Evolutionary conservation across 2,888 invertebrate genomes (phyloP).

Genomic region (Agelastica alni): DNA sequence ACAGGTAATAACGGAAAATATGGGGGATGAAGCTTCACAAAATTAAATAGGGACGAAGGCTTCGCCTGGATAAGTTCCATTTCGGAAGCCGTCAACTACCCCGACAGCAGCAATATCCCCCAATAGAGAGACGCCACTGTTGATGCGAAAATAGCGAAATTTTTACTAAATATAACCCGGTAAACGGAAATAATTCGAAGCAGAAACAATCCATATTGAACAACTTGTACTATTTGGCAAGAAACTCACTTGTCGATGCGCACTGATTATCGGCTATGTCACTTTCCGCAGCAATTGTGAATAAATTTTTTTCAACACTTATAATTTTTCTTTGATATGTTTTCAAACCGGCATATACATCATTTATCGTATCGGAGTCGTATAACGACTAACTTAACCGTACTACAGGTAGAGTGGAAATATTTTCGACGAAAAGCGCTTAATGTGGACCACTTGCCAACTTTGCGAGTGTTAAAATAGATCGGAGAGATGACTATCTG

Average conservation of each 20-base stretch:
- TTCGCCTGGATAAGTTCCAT: too few species aligned
- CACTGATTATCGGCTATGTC: constrained; percentile 13
- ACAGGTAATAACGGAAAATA: too few species aligned
- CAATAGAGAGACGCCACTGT: too few species aligned
- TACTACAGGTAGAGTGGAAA: constrained; percentile 11
- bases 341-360: constrained; percentile 13
- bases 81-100: too few species aligned
- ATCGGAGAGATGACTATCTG: constrained; percentile 23
- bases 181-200: neutral
- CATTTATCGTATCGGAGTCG: constrained; percentile 15
- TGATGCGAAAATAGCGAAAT: neutral
- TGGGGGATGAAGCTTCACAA: too few species aligned
- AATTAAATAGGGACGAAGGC: too few species aligned
- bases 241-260: constrained; percentile 11
- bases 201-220: neutral
- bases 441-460: constrained; percentile 27
- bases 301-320: constrained; percentile 10
- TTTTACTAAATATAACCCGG: neutral
- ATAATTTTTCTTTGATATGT: constrained; percentile 6
- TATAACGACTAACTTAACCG: constrained; percentile 6
- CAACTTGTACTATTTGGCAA: neutral
- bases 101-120: too few species aligned
- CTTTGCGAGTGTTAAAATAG: constrained; percentile 32
- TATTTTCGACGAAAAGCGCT: constrained; percentile 16
- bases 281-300: constrained; percentile 16